Percentiles rank a stretch among this genome's conserved stretches.
Evolutionary conservation across 2,113 vertebrate genomes (phyloP).

Genomic region (Xiphias gladius): DNA sequence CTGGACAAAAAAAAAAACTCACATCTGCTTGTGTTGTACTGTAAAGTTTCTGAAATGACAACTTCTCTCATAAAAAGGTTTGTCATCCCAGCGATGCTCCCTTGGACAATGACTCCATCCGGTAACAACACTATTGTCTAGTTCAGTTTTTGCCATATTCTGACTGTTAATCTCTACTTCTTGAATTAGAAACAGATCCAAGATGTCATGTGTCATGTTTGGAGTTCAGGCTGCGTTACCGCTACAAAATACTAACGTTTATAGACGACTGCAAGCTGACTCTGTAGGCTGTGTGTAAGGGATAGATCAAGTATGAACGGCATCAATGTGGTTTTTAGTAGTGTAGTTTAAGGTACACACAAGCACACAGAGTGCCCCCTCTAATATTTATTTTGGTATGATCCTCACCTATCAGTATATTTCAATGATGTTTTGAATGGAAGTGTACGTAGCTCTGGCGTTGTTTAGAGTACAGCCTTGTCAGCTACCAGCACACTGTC

Average conservation of each 20-base stretch:
- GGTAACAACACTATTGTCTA: neutral
- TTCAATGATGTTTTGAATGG: neutral
- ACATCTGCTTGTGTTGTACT: neutral
- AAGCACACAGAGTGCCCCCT: slow-evolving; percentile 27
- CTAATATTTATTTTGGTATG: neutral
- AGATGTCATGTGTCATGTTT: slow-evolving; percentile 9
- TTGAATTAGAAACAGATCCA: slow-evolving; percentile 12
- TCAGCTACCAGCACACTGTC: slow-evolving; percentile 13
- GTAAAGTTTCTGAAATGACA: slow-evolving; percentile 9
- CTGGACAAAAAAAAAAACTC: slow-evolving; percentile 10
- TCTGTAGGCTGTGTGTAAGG: neutral
- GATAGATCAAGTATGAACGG: slow-evolving; percentile 3
- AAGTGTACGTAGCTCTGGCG: neutral
- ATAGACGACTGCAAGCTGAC: neutral
- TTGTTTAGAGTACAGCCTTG: neutral
- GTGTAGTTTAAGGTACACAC: slow-evolving; percentile 28
- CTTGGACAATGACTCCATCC: neutral
- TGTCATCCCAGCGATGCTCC: neutral
- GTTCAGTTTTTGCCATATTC: slow-evolving; percentile 11
- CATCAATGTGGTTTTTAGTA: slow-evolving; percentile 14
- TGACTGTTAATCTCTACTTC: slow-evolving; percentile 27
- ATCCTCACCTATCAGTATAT: neutral
- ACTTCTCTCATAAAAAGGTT: neutral
- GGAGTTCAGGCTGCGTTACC: neutral
- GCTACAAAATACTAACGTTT: slow-evolving; percentile 1